A percentile compares a stretch with the other conserved stretches of the same genome.
phyloP scores from a whole-genome alignment of 2,888 invertebrate genomes.

The Colostygia pectinataria region DNA sequence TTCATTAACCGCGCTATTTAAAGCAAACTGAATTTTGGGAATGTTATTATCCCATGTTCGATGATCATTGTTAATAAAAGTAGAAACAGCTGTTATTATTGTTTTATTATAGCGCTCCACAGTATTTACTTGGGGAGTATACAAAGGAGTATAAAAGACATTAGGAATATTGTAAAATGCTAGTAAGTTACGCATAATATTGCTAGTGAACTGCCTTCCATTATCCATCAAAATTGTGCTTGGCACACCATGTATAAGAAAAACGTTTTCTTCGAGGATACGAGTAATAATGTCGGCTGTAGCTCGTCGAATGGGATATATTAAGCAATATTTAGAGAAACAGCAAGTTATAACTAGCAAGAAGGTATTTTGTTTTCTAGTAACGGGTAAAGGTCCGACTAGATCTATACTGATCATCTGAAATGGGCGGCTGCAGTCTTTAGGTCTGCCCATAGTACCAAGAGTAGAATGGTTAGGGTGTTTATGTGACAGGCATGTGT shows the following conservation, averaged over 20 bases:
- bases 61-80: background rate
- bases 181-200: background rate
- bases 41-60: background rate
- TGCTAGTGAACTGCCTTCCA: background rate
- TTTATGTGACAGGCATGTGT: conserved; percentile 1
- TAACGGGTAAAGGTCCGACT: background rate
- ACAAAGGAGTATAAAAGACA: background rate
- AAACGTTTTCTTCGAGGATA: background rate
- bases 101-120: background rate
- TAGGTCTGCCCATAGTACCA: background rate
- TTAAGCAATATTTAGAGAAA: background rate
- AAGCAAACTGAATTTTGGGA: background rate
- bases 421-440: background rate
- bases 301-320: background rate
- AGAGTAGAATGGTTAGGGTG: background rate
- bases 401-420: background rate
- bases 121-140: background rate
- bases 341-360: background rate
- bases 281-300: background rate
- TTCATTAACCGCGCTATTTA: background rate
- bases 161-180: background rate
- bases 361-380: background rate
- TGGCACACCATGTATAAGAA: background rate
- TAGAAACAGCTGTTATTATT: background rate
- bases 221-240: background rate